Evolutionary conservation across 2,113 vertebrate species (phyloP).

Genomic region (Lepisosteus osseus): DNA sequence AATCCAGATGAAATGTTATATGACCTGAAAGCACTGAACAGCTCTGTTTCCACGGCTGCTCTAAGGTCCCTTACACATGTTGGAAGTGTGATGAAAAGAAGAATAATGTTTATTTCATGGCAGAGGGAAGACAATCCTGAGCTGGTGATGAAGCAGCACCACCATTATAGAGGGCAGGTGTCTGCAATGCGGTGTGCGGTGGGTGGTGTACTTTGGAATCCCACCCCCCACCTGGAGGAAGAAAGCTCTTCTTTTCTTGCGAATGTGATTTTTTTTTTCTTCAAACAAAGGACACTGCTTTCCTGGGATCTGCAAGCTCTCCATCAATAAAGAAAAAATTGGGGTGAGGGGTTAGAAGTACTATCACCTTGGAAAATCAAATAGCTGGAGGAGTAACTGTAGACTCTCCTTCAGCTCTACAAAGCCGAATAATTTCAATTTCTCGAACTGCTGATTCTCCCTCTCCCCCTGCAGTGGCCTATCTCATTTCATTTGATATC

Average conservation of each 20-base stretch:
- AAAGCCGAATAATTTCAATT: conserved; percentile 11
- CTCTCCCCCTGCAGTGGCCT: not conserved
- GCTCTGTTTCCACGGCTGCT: too few relatives aligned
- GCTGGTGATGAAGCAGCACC: too few relatives aligned
- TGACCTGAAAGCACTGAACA: too few relatives aligned
- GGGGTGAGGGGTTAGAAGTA: not conserved
- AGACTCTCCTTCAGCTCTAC: not conserved
- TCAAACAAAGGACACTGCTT: conserved; percentile 1
- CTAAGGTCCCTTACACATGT: too few relatives aligned
- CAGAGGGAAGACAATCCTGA: too few relatives aligned
- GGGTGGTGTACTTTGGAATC: conserved; percentile 1
- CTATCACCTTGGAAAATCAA: conserved; percentile 6
- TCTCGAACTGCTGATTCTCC: conserved; percentile 3
- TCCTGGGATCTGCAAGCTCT: not conserved
- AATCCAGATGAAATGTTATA: too few relatives aligned
- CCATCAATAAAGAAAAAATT: conserved; percentile 12
- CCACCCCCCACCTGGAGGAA: conserved; percentile 34
- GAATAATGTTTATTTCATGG: too few relatives aligned
- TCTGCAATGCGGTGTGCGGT: conserved; percentile 51
- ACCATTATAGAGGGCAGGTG: not conserved
- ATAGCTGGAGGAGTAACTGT: not conserved
- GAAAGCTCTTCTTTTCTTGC: conserved; percentile 17
- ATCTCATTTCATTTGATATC: conserved; percentile 8
- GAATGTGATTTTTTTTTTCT: not conserved
- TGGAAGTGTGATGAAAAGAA: too few relatives aligned